Conservation (phyloP, 1,140 invertebrate genomes). For the Drosophila nikananu region DNA sequence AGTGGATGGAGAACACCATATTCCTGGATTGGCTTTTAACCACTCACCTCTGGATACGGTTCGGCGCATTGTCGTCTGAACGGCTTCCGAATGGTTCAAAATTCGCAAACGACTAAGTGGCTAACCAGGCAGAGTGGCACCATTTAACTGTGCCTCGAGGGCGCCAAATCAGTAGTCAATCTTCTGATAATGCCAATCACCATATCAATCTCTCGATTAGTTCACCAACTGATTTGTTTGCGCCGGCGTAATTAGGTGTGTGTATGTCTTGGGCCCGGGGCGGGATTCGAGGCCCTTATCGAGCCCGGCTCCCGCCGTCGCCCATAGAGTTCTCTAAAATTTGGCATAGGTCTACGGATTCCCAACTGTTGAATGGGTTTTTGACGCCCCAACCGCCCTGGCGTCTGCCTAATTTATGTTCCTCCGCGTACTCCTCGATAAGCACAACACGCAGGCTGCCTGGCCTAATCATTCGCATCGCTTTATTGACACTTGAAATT, state of each 20-base stretch:
- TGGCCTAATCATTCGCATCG: slow-evolving; percentile 28
- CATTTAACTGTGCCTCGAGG: slow-evolving; percentile 54
- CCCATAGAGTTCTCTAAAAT: not conserved
- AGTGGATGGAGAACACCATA: not conserved
- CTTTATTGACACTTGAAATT: slow-evolving; percentile 57
- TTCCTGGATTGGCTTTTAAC: not conserved
- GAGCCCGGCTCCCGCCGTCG: not conserved
- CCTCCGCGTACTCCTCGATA: slow-evolving; percentile 24
- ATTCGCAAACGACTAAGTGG: slow-evolving; percentile 52
- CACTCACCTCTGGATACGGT: slow-evolving; percentile 35
- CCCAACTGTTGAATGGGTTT: slow-evolving; percentile 22
- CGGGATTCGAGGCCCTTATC: slow-evolving; percentile 28
- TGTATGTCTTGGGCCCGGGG: slow-evolving; percentile 26
- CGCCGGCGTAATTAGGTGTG: slow-evolving; percentile 54
- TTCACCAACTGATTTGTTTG: slow-evolving; percentile 49
- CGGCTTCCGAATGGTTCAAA: slow-evolving; percentile 39
- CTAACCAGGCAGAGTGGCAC: slow-evolving; percentile 1
- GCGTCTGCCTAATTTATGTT: slow-evolving; percentile 48
- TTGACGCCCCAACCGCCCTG: slow-evolving; percentile 8
- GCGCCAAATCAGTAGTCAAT: slow-evolving; percentile 67
- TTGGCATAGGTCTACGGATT: slow-evolving; percentile 29
- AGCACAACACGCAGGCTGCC: slow-evolving; percentile 8
- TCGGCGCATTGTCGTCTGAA: slow-evolving; percentile 15
- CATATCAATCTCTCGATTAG: slow-evolving; percentile 70
- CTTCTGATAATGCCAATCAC: slow-evolving; percentile 75